A percentile compares a stretch with the other conserved stretches of the same genome.
Evolutionary conservation across 2,113 vertebrate species (phyloP).

Genomic region (Cynopterus brachyotis): DNA sequence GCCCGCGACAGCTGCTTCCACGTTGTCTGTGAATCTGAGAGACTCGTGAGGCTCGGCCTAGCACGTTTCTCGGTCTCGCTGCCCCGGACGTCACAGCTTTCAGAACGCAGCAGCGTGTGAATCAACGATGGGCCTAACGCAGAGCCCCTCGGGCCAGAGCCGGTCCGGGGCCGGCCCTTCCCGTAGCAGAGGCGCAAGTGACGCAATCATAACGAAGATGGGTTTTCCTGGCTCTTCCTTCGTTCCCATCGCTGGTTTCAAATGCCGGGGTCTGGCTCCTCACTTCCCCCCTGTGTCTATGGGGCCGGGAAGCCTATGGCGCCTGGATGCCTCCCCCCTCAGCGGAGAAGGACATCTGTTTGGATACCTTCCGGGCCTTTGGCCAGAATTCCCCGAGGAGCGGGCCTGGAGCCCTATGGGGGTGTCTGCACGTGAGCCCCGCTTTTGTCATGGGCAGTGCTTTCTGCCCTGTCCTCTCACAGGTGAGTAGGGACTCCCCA

Average conservation of each 20-base stretch:
- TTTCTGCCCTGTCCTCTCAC: rapidly evolving
- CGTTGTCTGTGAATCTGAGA: background rate
- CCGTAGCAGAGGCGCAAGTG: background rate
- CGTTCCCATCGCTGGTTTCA: background rate
- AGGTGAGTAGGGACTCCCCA: background rate
- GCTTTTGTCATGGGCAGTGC: rapidly evolving
- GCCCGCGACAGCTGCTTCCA: background rate
- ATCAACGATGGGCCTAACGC: conserved; percentile 56
- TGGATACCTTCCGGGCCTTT: too few relatives aligned
- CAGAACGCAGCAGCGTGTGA: conserved; percentile 42
- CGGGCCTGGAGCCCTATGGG: rapidly evolving
- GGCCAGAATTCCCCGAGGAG: background rate
- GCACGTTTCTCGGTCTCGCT: background rate
- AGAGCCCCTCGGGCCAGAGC: conserved; percentile 29
- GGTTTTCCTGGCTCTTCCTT: background rate
- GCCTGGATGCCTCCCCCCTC: too few relatives aligned
- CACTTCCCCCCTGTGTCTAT: rapidly evolving
- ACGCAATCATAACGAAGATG: background rate
- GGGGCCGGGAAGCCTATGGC: too few relatives aligned
- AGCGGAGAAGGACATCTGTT: too few relatives aligned
- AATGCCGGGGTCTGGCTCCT: background rate
- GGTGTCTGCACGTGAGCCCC: background rate
- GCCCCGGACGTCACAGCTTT: conserved; percentile 49
- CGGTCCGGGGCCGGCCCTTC: background rate
- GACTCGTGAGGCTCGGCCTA: background rate